Evolutionary conservation across 2,113 vertebrate genomes (phyloP).

Genomic region (Kobus ellipsiprymnus): DNA sequence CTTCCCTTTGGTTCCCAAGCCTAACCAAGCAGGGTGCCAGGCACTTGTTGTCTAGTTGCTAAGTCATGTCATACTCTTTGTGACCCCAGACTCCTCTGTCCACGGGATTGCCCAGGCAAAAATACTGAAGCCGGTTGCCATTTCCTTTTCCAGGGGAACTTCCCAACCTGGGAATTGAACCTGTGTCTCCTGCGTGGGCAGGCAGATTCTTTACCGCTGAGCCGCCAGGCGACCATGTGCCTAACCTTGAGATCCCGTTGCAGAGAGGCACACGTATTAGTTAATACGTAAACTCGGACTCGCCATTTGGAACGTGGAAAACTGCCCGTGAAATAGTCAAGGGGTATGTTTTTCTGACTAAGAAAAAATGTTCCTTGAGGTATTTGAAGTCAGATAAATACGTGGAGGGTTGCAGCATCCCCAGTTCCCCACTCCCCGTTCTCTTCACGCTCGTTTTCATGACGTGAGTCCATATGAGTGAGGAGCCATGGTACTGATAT

Average conservation of each 20-base stretch:
- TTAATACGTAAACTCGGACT: not conserved
- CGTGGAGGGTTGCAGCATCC: not conserved
- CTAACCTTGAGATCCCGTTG: not conserved
- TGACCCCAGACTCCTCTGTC: not conserved
- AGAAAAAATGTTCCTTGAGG: not conserved
- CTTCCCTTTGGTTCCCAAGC: not conserved
- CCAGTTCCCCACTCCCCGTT: not conserved
- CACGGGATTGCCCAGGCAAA: not conserved
- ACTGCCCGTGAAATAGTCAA: not conserved
- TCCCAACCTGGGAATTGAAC: not conserved
- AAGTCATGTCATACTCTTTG: not conserved
- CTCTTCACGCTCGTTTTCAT: not conserved
- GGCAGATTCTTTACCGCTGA: not conserved
- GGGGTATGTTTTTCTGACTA: not conserved
- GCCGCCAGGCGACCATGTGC: not conserved
- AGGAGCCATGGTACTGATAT: not conserved
- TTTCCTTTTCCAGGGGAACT: not conserved
- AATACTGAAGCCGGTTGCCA: not conserved
- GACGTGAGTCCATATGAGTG: not conserved
- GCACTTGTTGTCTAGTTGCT: not conserved
- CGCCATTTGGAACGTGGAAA: not conserved
- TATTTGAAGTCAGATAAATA: not conserved
- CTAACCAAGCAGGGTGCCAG: constrained; percentile 43
- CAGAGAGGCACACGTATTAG: not conserved
- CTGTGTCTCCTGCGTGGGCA: not conserved